Evolutionary conservation across 2,797 vertebrate genomes (phyloP).

Genomic region (Sebastes oblongus): DNA sequence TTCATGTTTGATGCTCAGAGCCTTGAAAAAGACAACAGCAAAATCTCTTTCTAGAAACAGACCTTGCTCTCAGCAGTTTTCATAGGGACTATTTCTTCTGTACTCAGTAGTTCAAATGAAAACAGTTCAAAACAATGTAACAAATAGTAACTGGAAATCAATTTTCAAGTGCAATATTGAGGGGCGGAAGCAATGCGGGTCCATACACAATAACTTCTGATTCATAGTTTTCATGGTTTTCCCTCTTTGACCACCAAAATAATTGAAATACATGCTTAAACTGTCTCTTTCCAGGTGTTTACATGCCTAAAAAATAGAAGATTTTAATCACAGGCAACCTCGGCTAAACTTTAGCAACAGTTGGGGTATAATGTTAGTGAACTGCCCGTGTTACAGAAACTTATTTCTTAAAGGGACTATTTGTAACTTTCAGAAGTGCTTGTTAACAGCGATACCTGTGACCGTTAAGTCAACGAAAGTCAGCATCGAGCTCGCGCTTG

Average conservation of each 20-base stretch:
- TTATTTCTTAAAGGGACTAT: too few relatives aligned
- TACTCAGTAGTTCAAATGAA: background rate
- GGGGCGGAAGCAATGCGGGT: background rate
- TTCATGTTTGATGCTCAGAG: background rate
- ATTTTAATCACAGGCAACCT: background rate
- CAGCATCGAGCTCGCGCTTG: too few relatives aligned
- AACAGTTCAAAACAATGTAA: background rate
- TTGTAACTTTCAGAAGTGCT: too few relatives aligned
- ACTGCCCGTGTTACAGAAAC: background rate
- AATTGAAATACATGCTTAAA: background rate
- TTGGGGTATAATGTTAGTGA: background rate
- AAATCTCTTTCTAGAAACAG: background rate
- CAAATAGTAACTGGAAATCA: background rate
- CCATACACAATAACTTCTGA: background rate
- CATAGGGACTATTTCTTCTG: background rate
- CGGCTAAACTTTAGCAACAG: background rate
- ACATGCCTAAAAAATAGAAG: background rate
- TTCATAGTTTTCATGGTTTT: background rate
- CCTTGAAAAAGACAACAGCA: background rate
- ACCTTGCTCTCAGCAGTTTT: background rate
- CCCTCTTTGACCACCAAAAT: background rate
- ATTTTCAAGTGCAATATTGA: background rate
- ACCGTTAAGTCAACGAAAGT: too few relatives aligned
- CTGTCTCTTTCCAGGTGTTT: background rate
- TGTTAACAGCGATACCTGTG: too few relatives aligned